Percentiles rank a stretch among this genome's conserved stretches.
phyloP scores from a whole-genome alignment of 2,113 vertebrate genomes.

The Astur gentilis region DNA sequence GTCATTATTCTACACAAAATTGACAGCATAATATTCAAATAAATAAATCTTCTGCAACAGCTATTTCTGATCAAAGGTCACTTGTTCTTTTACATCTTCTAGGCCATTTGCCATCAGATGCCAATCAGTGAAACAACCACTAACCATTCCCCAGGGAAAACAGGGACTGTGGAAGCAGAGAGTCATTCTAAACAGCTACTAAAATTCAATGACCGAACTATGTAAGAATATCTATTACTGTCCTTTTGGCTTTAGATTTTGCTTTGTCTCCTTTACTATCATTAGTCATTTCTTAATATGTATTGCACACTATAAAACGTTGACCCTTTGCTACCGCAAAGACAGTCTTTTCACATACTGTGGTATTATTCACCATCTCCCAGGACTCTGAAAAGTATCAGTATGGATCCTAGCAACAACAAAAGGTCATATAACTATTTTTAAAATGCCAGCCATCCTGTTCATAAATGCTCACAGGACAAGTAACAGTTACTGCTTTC shows the following conservation, averaged over 20 bases:
- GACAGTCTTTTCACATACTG: not conserved
- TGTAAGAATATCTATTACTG: slow-evolving; percentile 16
- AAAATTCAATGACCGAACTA: not conserved
- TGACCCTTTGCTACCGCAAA: slow-evolving; percentile 9
- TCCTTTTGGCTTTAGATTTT: slow-evolving; percentile 16
- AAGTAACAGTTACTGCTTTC: slow-evolving; percentile 29
- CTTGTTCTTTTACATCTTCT: not conserved
- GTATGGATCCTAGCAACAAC: slow-evolving; percentile 13
- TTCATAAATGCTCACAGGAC: slow-evolving; percentile 20
- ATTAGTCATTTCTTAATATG: slow-evolving; percentile 23
- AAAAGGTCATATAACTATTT: slow-evolving; percentile 58
- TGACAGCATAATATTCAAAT: not conserved
- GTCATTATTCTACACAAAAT: not conserved
- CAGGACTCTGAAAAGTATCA: slow-evolving; percentile 7
- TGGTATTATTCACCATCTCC: slow-evolving; percentile 15
- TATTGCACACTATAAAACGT: not conserved
- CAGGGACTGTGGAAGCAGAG: not conserved
- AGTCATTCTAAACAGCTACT: not conserved
- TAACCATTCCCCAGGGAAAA: not conserved
- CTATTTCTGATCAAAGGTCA: slow-evolving; percentile 12
- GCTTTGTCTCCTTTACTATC: not conserved
- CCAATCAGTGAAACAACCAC: not conserved
- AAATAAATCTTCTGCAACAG: not conserved
- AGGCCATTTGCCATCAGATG: not conserved
- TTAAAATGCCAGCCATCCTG: slow-evolving; percentile 34